phyloP scores from a whole-genome alignment of 2,888 invertebrate genomes.

The Melieria crassipennis region DNA sequence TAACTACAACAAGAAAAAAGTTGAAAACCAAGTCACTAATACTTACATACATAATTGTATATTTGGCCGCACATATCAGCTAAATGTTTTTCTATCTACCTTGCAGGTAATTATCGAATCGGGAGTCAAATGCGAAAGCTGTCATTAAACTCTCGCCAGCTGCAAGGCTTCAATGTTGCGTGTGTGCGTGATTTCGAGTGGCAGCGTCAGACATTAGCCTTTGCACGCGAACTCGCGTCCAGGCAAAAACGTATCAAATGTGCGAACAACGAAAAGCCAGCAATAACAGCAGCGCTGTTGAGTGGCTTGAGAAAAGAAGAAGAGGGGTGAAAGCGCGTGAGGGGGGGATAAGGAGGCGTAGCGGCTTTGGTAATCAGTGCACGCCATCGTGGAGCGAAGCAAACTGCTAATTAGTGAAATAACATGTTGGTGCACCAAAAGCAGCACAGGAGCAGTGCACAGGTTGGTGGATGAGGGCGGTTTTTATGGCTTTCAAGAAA shows the following conservation, averaged over 20 bases:
- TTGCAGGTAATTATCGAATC: too few relatives aligned
- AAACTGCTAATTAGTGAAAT: conserved; percentile 30
- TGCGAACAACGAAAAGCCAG: conserved; percentile 1
- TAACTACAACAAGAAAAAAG: too few relatives aligned
- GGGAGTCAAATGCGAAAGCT: too few relatives aligned
- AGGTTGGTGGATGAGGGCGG: neutral
- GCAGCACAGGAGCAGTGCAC: neutral
- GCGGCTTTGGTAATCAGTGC: conserved; percentile 1
- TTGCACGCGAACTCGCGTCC: neutral
- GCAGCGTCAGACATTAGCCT: conserved; percentile 5
- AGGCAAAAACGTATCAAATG: conserved; percentile 9
- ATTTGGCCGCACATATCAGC: too few relatives aligned
- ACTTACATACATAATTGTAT: too few relatives aligned
- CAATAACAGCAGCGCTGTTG: neutral
- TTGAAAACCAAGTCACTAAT: too few relatives aligned
- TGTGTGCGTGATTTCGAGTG: neutral
- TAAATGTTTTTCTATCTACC: too few relatives aligned
- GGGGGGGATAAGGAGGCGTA: neutral
- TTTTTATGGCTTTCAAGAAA: neutral
- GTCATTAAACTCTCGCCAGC: neutral
- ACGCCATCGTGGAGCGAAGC: neutral
- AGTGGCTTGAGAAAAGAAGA: too few relatives aligned
- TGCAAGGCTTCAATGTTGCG: conserved; percentile 25
- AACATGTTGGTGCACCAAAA: conserved; percentile 12
- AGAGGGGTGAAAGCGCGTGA: neutral